Conservation (phyloP, 2,888 invertebrate genomes). For the Cotesia congregata region DNA sequence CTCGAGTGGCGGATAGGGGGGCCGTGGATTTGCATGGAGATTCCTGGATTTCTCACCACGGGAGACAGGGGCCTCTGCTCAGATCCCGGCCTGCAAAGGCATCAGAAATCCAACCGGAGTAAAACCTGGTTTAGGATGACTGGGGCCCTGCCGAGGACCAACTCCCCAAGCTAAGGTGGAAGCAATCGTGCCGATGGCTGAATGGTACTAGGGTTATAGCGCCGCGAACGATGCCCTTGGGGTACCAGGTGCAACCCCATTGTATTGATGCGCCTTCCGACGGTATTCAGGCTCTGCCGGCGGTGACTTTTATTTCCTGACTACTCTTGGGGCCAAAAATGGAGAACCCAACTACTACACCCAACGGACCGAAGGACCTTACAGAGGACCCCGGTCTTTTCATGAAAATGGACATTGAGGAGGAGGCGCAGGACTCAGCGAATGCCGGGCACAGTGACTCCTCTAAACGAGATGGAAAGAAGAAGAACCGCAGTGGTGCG, state of each 20-base stretch:
- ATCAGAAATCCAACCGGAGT: background rate
- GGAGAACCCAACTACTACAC: background rate
- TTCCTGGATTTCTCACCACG: too few species aligned
- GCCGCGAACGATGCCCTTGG: slow-evolving; percentile 39
- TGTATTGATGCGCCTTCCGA: slow-evolving; percentile 34
- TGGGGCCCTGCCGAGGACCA: slow-evolving; percentile 25
- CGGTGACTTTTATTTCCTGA: slow-evolving; percentile 29
- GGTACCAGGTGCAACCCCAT: slow-evolving; percentile 38
- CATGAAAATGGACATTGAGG: background rate
- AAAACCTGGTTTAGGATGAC: slow-evolving; percentile 5
- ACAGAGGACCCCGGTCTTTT: background rate
- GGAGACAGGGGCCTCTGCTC: too few species aligned
- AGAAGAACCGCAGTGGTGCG: background rate
- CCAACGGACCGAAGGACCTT: background rate
- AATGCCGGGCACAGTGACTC: background rate
- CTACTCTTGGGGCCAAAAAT: slow-evolving; percentile 28
- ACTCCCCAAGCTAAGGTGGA: slow-evolving; percentile 43
- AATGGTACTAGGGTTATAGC: slow-evolving; percentile 38
- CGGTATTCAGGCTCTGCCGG: slow-evolving; percentile 39
- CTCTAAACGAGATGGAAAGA: background rate
- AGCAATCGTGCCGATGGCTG: slow-evolving; percentile 43
- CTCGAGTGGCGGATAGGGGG: too few species aligned
- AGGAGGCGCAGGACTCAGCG: background rate
- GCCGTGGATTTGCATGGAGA: too few species aligned
- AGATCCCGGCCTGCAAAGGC: too few species aligned